Conservation (phyloP, 2,797 vertebrate genomes). For the Enteromius unitaeniatus region DNA sequence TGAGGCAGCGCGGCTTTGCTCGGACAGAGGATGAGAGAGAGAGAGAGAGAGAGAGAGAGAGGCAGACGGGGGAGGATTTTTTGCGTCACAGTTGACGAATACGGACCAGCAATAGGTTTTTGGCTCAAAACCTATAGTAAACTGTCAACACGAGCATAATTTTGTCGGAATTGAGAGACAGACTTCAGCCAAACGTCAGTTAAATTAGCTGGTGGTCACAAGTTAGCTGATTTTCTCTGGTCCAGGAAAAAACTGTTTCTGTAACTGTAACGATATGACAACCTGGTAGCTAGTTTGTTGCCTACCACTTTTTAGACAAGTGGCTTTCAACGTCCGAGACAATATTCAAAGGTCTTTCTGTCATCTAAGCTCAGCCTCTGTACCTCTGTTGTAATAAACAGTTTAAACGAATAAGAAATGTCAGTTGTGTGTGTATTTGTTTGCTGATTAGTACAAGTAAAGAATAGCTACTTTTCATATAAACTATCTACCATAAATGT, state of each 20-base stretch:
- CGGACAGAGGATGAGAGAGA: slow-evolving; percentile 1
- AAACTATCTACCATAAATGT: background rate
- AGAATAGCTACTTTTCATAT: background rate
- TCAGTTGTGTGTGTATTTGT: background rate
- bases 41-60: background rate
- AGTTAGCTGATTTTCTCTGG: background rate
- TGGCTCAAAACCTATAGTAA: background rate
- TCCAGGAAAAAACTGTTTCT: background rate
- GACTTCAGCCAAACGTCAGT: background rate
- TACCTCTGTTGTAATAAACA: background rate
- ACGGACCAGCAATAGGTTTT: slow-evolving; percentile 11
- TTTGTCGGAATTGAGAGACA: background rate
- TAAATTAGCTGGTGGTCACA: too few species aligned
- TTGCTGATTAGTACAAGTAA: background rate
- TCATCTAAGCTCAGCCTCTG: background rate
- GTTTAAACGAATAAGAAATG: too few species aligned
- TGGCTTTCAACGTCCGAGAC: background rate
- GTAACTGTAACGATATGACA: background rate
- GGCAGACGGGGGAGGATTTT: background rate
- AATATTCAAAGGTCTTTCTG: background rate
- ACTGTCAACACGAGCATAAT: too few species aligned
- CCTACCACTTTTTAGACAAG: background rate
- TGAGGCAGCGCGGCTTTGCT: slow-evolving; percentile 5
- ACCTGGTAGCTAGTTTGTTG: background rate
- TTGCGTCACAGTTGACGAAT: slow-evolving; percentile 48